Conservation (phyloP, 2,113 vertebrate species). For the Leptobrachium ailaonicum region DNA sequence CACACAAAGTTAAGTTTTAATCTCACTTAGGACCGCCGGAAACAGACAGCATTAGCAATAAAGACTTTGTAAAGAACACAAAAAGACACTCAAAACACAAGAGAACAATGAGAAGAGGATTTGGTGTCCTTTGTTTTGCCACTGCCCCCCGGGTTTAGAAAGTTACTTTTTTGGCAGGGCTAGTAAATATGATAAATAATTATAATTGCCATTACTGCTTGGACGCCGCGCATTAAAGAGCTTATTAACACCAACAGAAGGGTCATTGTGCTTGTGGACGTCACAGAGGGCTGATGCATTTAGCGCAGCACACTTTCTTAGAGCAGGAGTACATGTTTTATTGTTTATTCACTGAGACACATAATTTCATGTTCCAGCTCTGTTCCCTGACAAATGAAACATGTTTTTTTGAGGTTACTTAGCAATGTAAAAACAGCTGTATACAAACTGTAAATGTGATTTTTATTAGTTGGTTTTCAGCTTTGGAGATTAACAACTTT, state of each 20-base stretch:
- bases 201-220: background rate
- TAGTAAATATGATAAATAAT: constrained; percentile 28
- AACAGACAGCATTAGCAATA: too few relatives aligned
- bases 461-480: constrained; percentile 29
- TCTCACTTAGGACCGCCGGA: constrained; percentile 10
- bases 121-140: constrained; percentile 29
- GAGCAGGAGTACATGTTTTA: background rate
- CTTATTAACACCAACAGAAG: background rate
- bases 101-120: constrained; percentile 19
- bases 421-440: constrained; percentile 42
- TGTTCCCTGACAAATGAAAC: constrained; percentile 38
- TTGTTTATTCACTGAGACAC: constrained; percentile 19
- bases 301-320: constrained; percentile 1
- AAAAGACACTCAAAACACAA: background rate
- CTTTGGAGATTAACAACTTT: constrained; percentile 5
- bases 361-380: constrained; percentile 13
- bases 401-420: constrained; percentile 39
- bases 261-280: background rate
- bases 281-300: constrained; percentile 12
- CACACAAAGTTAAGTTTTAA: too few relatives aligned
- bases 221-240: background rate
- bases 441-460: constrained; percentile 32
- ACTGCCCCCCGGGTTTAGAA: background rate
- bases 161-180: constrained; percentile 23
- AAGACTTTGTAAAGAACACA: too few relatives aligned